Percentiles rank a stretch among this genome's conserved stretches.
Evolutionary conservation across 2,797 vertebrate genomes (phyloP).

Genomic region (Pangasius krempfi): DNA sequence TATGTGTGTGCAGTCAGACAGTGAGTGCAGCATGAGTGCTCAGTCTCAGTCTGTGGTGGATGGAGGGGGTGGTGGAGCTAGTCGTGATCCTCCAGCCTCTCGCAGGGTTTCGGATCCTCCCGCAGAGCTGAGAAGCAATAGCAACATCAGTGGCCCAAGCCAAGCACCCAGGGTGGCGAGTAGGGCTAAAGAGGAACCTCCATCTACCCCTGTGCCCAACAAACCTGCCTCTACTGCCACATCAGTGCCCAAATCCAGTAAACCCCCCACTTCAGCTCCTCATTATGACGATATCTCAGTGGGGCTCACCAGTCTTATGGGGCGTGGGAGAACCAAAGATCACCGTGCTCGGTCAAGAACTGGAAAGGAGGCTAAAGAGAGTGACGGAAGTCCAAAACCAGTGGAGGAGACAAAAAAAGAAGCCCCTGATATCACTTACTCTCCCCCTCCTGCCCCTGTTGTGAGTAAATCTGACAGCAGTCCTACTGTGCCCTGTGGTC

Average conservation of each 20-base stretch:
- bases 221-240: slow-evolving; percentile 59
- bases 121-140: slow-evolving; percentile 46
- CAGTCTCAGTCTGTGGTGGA: slow-evolving; percentile 63
- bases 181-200: slow-evolving; percentile 72
- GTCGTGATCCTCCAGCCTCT: slow-evolving; percentile 50
- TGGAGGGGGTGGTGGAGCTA: slow-evolving; percentile 59
- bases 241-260: slow-evolving; percentile 59
- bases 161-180: slow-evolving; percentile 80
- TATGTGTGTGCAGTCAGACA: slow-evolving; percentile 78
- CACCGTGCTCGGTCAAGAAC: slow-evolving; percentile 80
- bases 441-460: slow-evolving; percentile 20
- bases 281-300: slow-evolving; percentile 80
- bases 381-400: slow-evolving; percentile 39
- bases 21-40: slow-evolving; percentile 59
- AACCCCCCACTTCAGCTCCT: slow-evolving; percentile 5
- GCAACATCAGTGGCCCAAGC: slow-evolving; percentile 1
- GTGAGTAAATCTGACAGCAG: slow-evolving; percentile 25
- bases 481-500: background rate
- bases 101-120: slow-evolving; percentile 55
- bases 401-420: slow-evolving; percentile 52
- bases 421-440: slow-evolving; percentile 50
- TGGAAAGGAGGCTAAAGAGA: slow-evolving; percentile 66
- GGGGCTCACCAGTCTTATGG: slow-evolving; percentile 89
- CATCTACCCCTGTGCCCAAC: slow-evolving; percentile 55
- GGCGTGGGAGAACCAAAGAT: slow-evolving; percentile 84